Conservation (phyloP, 2,888 invertebrate species). For the Operophtera brumata region DNA sequence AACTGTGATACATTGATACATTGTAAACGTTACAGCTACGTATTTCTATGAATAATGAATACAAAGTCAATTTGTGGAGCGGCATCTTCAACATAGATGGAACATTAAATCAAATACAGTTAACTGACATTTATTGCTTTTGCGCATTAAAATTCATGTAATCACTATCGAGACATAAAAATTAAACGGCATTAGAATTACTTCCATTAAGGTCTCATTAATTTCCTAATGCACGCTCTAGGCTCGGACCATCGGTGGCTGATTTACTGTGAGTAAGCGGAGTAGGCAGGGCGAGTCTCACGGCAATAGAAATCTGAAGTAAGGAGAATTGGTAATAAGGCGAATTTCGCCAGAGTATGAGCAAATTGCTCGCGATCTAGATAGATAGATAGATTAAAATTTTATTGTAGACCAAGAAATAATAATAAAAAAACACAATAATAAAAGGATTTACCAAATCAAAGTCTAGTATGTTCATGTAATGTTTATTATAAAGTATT, state of each 20-base stretch:
- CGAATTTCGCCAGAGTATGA: no score
- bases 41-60: slow-evolving; percentile 50
- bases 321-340: no score
- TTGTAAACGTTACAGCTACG: slow-evolving; percentile 42
- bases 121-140: slow-evolving; percentile 65
- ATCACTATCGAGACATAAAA: slow-evolving; percentile 61
- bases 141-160: slow-evolving; percentile 71
- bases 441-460: no score
- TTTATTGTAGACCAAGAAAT: no score
- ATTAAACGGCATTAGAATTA: slow-evolving; percentile 67
- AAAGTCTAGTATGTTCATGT: no score
- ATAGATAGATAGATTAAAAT: no score
- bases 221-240: slow-evolving; percentile 71
- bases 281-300: slow-evolving; percentile 35
- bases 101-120: slow-evolving; percentile 59
- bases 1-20: slow-evolving; percentile 49
- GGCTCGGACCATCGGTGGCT: slow-evolving; percentile 61
- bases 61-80: slow-evolving; percentile 56
- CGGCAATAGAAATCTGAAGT: no score
- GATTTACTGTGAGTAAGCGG: slow-evolving; percentile 61
- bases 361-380: no score
- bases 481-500: no score
- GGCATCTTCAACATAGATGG: slow-evolving; percentile 56
- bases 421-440: no score
- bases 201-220: slow-evolving; percentile 74